Percentiles rank a stretch among this genome's conserved stretches.
phyloP scores from a whole-genome alignment of 1,140 invertebrate genomes.

The Centruroides vittatus region DNA sequence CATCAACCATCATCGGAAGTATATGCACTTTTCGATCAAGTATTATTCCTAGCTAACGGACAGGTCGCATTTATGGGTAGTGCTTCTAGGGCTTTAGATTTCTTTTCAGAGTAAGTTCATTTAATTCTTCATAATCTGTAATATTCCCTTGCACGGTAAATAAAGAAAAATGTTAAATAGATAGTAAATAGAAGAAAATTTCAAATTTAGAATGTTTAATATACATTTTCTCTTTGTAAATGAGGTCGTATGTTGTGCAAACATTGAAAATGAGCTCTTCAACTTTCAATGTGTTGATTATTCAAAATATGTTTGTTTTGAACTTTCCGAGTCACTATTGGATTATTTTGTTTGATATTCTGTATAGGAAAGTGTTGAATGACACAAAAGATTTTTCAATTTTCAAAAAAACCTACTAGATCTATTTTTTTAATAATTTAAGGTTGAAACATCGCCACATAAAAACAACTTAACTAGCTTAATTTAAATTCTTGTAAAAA shows the following conservation, averaged over 20 bases:
- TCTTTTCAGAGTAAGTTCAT: not conserved
- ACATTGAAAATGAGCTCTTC: no score
- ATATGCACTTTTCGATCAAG: conserved; percentile 79
- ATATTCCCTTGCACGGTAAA: not conserved
- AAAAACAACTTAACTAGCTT: no score
- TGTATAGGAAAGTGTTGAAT: no score
- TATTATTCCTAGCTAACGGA: conserved; percentile 83
- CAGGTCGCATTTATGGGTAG: conserved; percentile 78
- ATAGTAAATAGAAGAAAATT: no score
- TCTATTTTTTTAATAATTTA: no score
- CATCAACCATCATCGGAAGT: conserved; percentile 92
- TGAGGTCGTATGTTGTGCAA: no score
- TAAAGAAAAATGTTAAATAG: not conserved
- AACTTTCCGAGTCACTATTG: not conserved
- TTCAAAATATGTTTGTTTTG: not conserved
- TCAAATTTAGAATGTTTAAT: no score
- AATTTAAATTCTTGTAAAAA: no score
- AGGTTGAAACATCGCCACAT: no score
- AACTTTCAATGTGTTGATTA: not conserved
- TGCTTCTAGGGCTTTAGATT: conserved; percentile 22
- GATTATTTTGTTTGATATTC: not conserved
- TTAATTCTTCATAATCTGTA: not conserved
- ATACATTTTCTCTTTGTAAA: no score
- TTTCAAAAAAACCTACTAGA: no score
- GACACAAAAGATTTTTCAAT: no score